phyloP scores from a whole-genome alignment of 2,113 vertebrate genomes.

The Mugil cephalus region DNA sequence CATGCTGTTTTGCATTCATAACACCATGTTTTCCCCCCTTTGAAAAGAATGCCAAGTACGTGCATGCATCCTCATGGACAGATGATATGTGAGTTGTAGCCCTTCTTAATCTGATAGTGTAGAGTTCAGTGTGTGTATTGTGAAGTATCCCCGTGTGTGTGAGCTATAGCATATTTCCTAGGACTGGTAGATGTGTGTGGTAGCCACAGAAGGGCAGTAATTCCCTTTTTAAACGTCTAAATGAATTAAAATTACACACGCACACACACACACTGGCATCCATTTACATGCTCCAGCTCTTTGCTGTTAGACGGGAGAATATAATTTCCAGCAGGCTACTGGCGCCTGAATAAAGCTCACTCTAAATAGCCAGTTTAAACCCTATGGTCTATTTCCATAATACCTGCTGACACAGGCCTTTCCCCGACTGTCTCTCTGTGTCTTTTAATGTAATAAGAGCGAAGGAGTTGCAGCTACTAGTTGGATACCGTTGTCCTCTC shows the following conservation, averaged over 20 bases:
- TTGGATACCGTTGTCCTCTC: constrained; percentile 43
- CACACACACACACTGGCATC: constrained; percentile 41
- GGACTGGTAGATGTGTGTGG: constrained; percentile 21
- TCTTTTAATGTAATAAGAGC: constrained; percentile 81
- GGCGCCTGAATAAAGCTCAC: constrained; percentile 62
- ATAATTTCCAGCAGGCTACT: constrained; percentile 60
- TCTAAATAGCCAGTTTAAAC: constrained; percentile 69
- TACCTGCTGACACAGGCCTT: constrained; percentile 69
- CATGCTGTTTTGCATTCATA: too few species aligned
- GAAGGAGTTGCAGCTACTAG: constrained; percentile 43
- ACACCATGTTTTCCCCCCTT: constrained; percentile 18
- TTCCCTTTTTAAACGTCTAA: constrained; percentile 50
- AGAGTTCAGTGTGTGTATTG: constrained; percentile 32
- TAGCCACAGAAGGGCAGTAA: constrained; percentile 22
- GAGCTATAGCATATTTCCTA: constrained; percentile 28
- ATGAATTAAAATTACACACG: constrained; percentile 43
- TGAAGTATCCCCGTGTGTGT: constrained; percentile 26
- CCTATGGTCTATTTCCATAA: constrained; percentile 75
- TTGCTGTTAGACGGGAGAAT: constrained; percentile 66
- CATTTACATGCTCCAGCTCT: constrained; percentile 57
- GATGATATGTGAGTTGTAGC: constrained; percentile 66
- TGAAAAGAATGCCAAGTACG: constrained; percentile 56
- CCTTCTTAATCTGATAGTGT: constrained; percentile 15
- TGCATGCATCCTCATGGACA: constrained; percentile 35
- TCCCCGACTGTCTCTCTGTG: constrained; percentile 48